Evolutionary conservation across 2,888 invertebrate genomes (phyloP).

Genomic region (Biston betularia): DNA sequence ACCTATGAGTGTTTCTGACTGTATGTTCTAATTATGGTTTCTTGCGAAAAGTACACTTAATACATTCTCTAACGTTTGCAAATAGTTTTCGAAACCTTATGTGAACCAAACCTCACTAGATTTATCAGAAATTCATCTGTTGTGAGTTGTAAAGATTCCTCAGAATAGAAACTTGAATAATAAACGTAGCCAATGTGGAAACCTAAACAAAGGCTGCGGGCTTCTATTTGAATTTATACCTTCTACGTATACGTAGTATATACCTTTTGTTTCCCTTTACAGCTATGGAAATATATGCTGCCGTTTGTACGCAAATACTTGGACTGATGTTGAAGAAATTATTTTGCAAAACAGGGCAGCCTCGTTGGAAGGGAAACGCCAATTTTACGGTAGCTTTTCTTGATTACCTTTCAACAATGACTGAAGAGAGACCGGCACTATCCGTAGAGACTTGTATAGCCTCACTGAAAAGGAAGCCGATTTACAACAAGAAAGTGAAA

Average conservation of each 20-base stretch:
- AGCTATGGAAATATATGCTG: constrained; percentile 22
- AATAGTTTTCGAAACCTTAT: neutral
- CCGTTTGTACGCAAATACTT: constrained; percentile 23
- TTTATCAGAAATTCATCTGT: constrained; percentile 51
- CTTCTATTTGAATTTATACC: constrained; percentile 32
- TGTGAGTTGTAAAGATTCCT: constrained; percentile 44
- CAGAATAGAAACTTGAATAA: constrained; percentile 47
- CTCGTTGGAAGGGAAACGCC: constrained; percentile 5
- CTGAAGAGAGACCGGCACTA: constrained; percentile 11
- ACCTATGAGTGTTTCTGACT: no score
- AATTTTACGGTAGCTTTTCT: constrained; percentile 15
- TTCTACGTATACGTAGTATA: constrained; percentile 7
- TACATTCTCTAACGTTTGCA: neutral
- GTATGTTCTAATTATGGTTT: no score
- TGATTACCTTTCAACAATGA: constrained; percentile 15
- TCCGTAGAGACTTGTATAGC: constrained; percentile 19
- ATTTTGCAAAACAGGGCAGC: constrained; percentile 23
- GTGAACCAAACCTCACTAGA: constrained; percentile 47
- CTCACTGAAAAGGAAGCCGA: constrained; percentile 31
- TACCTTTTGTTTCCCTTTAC: constrained; percentile 29
- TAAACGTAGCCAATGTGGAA: constrained; percentile 41
- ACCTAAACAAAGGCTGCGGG: constrained; percentile 38
- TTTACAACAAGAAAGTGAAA: constrained; percentile 66
- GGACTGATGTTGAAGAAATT: constrained; percentile 32
- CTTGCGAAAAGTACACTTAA: no score